Evolutionary conservation across 2,113 vertebrate genomes (phyloP), one percentile per base, ranked within the genome.

Genomic region (Cranoglanis bouderius): DNA sequence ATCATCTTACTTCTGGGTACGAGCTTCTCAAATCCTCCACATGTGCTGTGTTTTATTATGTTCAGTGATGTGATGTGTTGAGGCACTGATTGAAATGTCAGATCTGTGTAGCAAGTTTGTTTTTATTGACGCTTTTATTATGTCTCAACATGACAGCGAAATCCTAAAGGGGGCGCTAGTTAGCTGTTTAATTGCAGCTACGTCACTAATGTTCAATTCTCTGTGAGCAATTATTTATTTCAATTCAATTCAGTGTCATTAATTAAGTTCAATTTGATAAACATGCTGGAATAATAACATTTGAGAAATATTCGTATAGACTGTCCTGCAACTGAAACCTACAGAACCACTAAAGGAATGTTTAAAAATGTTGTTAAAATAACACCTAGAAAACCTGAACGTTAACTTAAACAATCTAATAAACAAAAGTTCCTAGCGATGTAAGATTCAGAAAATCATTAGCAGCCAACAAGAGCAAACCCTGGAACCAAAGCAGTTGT

Each of bases 1-100:
- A 98, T 99, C 92, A 96, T 99, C 92, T 94, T 99, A 86, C 95
- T 99, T 38, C 94, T 99, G 89, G 98, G 98, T 99, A 96, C 0
- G 97, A 95, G 21, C 92, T 81, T 78, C 43, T 51, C 12, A 49
- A 78, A n/a, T n/a, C 13, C 85, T 49, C 85, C n/a, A 35, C 29
- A 67, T 49, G 26, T 35, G 4, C 24, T 1, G 43, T 29, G 43
- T 77, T 72, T 8, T 8, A 72, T 35, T 16, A 70, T 35, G 13
- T 18, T 63, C 4, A 32, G 16, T 21, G 19, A 13, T 9, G 26
- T 65, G 7, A 74, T 72, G 19, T 21, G 3, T 19, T 10, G 3
- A 24, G 43, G 43, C 26, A 78, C 43, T 32, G 49, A 9, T 19
- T 32, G 9, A 46, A 29, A 77, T 18, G 3, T 9, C 38, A n/a